Evolutionary conservation across 1,140 invertebrate genomes (phyloP), one percentile per base, ranked within the genome.

Genomic region (Aphelenchoides avenae): DNA sequence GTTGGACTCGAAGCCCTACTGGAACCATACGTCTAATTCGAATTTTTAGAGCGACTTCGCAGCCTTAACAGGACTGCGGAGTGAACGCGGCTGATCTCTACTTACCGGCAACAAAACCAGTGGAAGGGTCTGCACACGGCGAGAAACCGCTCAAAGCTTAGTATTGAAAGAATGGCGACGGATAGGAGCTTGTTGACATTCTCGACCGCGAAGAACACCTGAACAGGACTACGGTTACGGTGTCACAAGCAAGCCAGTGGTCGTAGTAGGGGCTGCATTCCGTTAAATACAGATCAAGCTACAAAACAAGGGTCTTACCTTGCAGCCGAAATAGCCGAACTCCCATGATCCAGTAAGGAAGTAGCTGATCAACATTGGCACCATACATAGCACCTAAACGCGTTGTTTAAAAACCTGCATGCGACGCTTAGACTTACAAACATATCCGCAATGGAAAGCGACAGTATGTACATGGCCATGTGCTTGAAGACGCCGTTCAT

Each of bases 111-210:
- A 37, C 46, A 63, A 39, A 46, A 41, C 20, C 46, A 43, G 20
- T 62, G 20, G 51, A 72, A 69, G 9, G 68, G 68, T 18, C 56
- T 30, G 50, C 64, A 72, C 13, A 70, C 51, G 1, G 55, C 69
- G n/a, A 71, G 33, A 48, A 64, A 72, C 27, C 68, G 39, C 56
- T 70, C 68, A 58, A 70, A 68, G 44, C 52, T 65, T 64, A 70
- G 66, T 4, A 70, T 44, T 2, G 68, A 52, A 15, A 70, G 51
- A 48, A 70, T 69, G 11, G 66, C 64, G 1, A 70, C 65, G 11
- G 68, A 70, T 18, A 70, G 33, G 13, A 70, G 18, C 44, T 70
- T 70, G 42, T 70, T 70, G 26, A 68, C 52, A 48, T 69, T 72
- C 56, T 70, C 68, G 9, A 70, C 65, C 4, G 69, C 50, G 39